Conservation (phyloP, 2,797 vertebrate genomes). For the Miichthys miiuy region DNA sequence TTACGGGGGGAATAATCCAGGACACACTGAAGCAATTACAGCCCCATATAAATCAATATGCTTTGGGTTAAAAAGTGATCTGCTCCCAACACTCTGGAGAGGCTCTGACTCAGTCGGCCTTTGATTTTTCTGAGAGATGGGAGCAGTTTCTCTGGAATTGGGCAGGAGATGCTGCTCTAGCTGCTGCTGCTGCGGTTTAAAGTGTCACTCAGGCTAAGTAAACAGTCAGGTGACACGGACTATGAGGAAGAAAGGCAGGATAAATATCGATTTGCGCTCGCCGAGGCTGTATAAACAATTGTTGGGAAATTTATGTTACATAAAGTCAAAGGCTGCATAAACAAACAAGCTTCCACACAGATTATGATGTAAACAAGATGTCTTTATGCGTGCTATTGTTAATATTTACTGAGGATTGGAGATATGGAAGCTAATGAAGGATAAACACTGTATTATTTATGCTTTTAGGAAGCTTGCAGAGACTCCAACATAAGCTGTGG, state of each 20-base stretch:
- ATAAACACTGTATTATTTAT: slow-evolving; percentile 37
- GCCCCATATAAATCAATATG: slow-evolving; percentile 86
- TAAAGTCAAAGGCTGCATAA: slow-evolving; percentile 31
- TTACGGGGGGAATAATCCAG: slow-evolving; percentile 85
- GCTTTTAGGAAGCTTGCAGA: slow-evolving; percentile 22
- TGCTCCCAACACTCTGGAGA: slow-evolving; percentile 77
- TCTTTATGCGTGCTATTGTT: no score
- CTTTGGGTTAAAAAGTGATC: slow-evolving; percentile 80
- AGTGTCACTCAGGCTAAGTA: slow-evolving; percentile 53
- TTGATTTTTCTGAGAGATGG: slow-evolving; percentile 65
- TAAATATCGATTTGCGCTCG: slow-evolving; percentile 39
- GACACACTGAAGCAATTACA: slow-evolving; percentile 88
- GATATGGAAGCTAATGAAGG: slow-evolving; percentile 10
- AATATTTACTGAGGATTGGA: slow-evolving; percentile 4
- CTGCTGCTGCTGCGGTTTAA: slow-evolving; percentile 44
- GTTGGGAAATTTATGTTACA: slow-evolving; percentile 48
- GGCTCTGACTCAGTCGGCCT: slow-evolving; percentile 70
- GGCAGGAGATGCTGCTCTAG: slow-evolving; percentile 46
- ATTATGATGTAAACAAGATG: not conserved
- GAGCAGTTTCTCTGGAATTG: slow-evolving; percentile 49
- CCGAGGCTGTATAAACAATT: slow-evolving; percentile 25
- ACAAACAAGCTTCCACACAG: slow-evolving; percentile 1
- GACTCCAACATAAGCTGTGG: slow-evolving; percentile 36
- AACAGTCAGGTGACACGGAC: slow-evolving; percentile 60
- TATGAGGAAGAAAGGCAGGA: slow-evolving; percentile 27